phyloP scores from a whole-genome alignment of 2,113 vertebrate genomes.

The Nibea coibor region DNA sequence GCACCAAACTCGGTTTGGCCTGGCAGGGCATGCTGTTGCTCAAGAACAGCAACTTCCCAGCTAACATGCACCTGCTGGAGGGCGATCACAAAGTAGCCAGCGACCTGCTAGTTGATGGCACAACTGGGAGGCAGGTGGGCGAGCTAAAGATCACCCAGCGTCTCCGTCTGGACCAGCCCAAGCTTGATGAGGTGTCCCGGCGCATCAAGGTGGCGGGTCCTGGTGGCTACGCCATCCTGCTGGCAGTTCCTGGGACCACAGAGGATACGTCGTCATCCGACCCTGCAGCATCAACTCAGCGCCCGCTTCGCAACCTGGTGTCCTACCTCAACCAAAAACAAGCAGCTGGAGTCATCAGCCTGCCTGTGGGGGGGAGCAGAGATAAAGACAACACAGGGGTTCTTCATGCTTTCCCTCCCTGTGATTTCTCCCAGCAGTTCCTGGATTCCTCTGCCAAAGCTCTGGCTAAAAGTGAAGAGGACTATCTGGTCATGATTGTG shows the following conservation, averaged over 20 bases:
- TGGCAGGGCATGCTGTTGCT: conserved; percentile 98
- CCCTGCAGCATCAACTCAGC: conserved; percentile 92
- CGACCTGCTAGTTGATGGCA: conserved; percentile 91
- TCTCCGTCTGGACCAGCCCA: conserved; percentile 98
- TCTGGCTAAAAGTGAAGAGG: conserved; percentile 98
- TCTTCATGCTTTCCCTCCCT: conserved; percentile 98
- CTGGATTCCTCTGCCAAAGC: conserved; percentile 98
- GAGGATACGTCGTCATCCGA: conserved; percentile 87
- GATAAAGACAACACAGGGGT: conserved; percentile 99
- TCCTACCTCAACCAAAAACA: conserved; percentile 99
- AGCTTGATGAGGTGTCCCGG: conserved; percentile 97
- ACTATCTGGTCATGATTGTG: conserved; percentile 99
- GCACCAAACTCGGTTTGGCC: conserved; percentile 90
- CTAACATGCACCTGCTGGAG: conserved; percentile 97
- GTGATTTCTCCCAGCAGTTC: conserved; percentile 99
- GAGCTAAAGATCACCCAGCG: conserved; percentile 99
- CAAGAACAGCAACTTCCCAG: conserved; percentile 99
- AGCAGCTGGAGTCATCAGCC: conserved; percentile 99
- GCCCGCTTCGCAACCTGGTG: conserved; percentile 98
- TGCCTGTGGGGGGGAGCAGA: conserved; percentile 96
- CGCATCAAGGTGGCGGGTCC: conserved; percentile 98
- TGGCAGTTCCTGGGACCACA: conserved; percentile 92
- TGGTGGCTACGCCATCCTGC: conserved; percentile 93
- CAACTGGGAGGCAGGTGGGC: conserved; percentile 91
- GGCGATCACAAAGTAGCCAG: conserved; percentile 93